A percentile compares a stretch with the other conserved stretches of the same genome.
Evolutionary conservation across 2,113 vertebrate species (phyloP).

Genomic region (Potamarius usumacintae): DNA sequence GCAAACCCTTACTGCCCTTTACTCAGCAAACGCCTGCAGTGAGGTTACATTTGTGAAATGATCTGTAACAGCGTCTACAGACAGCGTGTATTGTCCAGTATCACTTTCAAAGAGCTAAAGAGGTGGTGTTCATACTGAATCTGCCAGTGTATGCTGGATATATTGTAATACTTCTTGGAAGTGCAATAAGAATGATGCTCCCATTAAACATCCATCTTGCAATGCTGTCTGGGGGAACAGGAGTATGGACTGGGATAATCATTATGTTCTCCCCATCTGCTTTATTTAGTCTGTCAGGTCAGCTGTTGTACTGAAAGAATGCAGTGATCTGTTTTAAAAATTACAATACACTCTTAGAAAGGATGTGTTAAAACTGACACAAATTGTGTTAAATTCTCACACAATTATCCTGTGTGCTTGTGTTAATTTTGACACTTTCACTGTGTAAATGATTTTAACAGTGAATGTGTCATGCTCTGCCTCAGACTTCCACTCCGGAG

Average conservation of each 20-base stretch:
- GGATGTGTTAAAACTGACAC: no score
- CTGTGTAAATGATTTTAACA: no score
- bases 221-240: background rate
- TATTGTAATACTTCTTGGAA: slow-evolving; percentile 32
- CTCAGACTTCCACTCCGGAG: no score
- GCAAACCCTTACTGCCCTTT: no score
- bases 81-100: slow-evolving; percentile 33
- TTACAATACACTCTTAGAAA: no score
- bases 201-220: background rate
- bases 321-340: no score
- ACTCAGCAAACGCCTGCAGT: background rate
- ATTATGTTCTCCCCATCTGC: background rate
- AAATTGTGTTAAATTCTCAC: no score
- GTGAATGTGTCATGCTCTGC: no score
- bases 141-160: background rate
- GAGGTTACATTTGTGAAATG: background rate
- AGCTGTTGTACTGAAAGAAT: background rate
- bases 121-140: background rate
- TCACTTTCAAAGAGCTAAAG: slow-evolving; percentile 55
- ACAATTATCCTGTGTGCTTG: no score
- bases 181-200: background rate
- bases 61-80: rapidly evolving
- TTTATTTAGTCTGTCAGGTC: background rate
- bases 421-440: no score
- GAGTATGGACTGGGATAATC: background rate